Base-by-base conservation (phyloP, 92 coral and sea anemone species). In the Heteractis magnifica region DNA sequence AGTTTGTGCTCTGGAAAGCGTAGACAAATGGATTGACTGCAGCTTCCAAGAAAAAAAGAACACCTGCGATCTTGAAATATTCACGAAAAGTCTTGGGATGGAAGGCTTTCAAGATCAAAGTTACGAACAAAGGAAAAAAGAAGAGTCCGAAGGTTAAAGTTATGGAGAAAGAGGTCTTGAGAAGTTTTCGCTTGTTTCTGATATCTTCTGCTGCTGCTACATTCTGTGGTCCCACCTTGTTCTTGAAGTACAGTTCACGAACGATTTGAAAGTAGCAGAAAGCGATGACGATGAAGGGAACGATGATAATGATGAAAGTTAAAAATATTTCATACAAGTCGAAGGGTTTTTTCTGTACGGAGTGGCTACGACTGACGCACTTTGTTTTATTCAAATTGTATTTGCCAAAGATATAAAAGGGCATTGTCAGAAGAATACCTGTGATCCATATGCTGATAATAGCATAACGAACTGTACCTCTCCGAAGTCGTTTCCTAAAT, bases 1-100 rank as follows among this genome's bases (percentile, higher is more conserved):
- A 86, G 23, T 86, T 86, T 0, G 88, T 53, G 56, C 88, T 86
- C 16, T 81, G 88, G 15, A 79, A 86, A 59, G 79, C 62, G 62
- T 86, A 86, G 5, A 86, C 12, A 4, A 79, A 10, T 50, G 88
- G 88, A 23, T 86, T 79, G 64, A 86, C 15, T 5, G 71, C 79
- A 4, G 79, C 52, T 2, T 52, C 72, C 10, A 12, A n/a, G 65
- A 86, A 79, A 2, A 55, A 74, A 8, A 79, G 41, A 51, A 78
- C 74, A 65, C 52, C 51, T 4, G 83, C 83, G 5, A 62, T 16
- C 21, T 62, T 8, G 23, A 16, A 16, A 23, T 62, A 62, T 9
- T 9, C 21, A 3, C 19, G 6, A 16, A 62, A 16, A 10, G 23
- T 18, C 1, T n/a, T 18, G 6, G 4, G 5, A 62, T 62, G 2